A percentile compares a stretch with the other conserved stretches of the same genome.
Evolutionary conservation across 1,140 invertebrate genomes (phyloP).

Genomic region (Apis cerana): DNA sequence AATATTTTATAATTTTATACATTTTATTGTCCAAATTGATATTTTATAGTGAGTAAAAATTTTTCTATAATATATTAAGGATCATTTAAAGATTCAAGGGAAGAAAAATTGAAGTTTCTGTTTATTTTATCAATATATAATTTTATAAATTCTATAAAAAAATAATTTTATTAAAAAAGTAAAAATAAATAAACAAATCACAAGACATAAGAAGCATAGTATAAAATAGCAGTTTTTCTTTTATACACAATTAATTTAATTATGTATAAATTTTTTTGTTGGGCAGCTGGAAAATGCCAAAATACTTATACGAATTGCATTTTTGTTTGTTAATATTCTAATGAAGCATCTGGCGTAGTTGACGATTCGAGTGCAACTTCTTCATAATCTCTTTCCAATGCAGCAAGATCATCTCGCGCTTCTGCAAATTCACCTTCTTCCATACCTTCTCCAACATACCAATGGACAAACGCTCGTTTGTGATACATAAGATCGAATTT

Average conservation of each 20-base stretch:
- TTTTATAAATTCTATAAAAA: background rate
- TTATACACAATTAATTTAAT: slow-evolving; percentile 26
- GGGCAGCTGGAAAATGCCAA: slow-evolving; percentile 18
- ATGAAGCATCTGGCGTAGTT: slow-evolving; percentile 49
- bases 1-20: background rate
- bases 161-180: slow-evolving; percentile 28
- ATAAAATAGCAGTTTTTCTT: background rate
- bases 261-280: background rate
- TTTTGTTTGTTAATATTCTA: slow-evolving; percentile 26
- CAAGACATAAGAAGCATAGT: slow-evolving; percentile 14
- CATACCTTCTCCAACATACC: slow-evolving; percentile 91
- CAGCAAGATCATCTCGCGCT: slow-evolving; percentile 81
- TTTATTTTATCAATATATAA: slow-evolving; percentile 8
- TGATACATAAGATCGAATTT: slow-evolving; percentile 90
- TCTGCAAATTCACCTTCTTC: slow-evolving; percentile 87
- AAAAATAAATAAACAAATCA: slow-evolving; percentile 29
- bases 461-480: slow-evolving; percentile 90
- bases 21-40: background rate
- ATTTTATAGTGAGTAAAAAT: background rate
- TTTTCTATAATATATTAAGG: background rate
- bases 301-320: background rate
- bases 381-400: slow-evolving; percentile 86
- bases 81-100: background rate
- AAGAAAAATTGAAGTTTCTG: background rate
- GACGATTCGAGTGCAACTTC: slow-evolving; percentile 80